These are phyloP conservation scores for Tenthredo mesomela DNA, from an alignment of 2,888 invertebrate genomes.

Conservation along the genomic window DNA sequence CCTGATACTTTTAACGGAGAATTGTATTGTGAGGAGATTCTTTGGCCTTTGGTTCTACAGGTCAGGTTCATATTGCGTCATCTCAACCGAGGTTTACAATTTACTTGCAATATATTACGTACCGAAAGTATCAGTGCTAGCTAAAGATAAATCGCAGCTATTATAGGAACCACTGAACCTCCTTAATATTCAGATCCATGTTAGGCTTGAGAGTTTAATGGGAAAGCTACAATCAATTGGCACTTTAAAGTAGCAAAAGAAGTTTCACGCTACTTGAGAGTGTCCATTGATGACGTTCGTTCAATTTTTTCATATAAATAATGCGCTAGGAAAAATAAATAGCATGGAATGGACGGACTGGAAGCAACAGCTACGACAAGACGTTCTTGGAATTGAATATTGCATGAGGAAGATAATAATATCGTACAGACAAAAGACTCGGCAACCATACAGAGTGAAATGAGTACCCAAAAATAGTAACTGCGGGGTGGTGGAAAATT, in stretches of 20 bases:
- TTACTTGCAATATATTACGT: conserved; percentile 12
- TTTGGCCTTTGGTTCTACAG: conserved; percentile 55
- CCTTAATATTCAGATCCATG: background rate
- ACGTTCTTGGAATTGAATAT: conserved; percentile 63
- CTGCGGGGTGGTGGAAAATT: conserved; percentile 58
- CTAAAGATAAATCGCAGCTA: conserved; percentile 56
- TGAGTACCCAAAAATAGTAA: conserved; percentile 64
- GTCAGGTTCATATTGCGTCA: conserved; percentile 66
- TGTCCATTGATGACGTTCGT: background rate
- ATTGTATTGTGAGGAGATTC: conserved; percentile 48
- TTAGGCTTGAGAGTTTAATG: background rate
- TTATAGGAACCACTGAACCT: background rate
- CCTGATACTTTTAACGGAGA: conserved; percentile 46
- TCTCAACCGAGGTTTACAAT: conserved; percentile 59
- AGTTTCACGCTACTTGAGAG: background rate
- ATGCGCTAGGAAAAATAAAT: background rate
- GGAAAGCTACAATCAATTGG: background rate
- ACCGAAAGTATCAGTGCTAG: conserved; percentile 25
- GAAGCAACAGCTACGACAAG: conserved; percentile 4
- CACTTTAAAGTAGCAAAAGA: background rate
- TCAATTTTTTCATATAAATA: background rate
- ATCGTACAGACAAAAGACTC: conserved; percentile 61
- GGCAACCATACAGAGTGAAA: conserved; percentile 60
- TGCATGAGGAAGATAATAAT: conserved; percentile 66
- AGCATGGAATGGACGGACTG: background rate